phyloP scores from a whole-genome alignment of 2,113 vertebrate species.

The Lampris megalopsis region DNA sequence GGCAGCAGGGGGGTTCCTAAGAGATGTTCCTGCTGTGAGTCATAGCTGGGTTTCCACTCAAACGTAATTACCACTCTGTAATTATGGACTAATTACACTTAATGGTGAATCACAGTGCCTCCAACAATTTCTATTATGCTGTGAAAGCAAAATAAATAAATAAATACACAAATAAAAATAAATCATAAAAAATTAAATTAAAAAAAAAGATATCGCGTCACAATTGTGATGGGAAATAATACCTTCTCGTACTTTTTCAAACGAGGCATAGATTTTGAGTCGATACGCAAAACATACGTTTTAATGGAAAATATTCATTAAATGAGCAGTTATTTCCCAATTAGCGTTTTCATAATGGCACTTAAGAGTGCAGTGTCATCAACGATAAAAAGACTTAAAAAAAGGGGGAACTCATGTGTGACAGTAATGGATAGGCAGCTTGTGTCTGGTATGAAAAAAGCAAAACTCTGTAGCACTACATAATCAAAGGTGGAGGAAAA shows the following conservation, averaged over 20 bases:
- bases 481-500: conserved; percentile 48
- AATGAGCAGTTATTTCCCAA: conserved; percentile 60
- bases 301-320: conserved; percentile 51
- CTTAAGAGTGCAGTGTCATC: conserved; percentile 43
- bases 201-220: conserved; percentile 33
- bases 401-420: conserved; percentile 43
- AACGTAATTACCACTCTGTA: conserved; percentile 83
- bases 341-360: conserved; percentile 72
- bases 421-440: conserved; percentile 34
- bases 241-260: conserved; percentile 49
- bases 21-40: conserved; percentile 75
- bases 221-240: conserved; percentile 50
- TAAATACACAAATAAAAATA: too few species aligned
- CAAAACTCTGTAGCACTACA: conserved; percentile 36
- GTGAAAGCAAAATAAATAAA: conserved; percentile 39
- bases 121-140: conserved; percentile 71
- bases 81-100: conserved; percentile 87
- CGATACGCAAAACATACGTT: conserved; percentile 23
- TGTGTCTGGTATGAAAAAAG: conserved; percentile 21
- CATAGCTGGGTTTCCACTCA: conserved; percentile 76
- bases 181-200: too few species aligned
- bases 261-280: neutral
- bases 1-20: conserved; percentile 63
- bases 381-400: conserved; percentile 47
- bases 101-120: conserved; percentile 64